Base-by-base conservation (phyloP, 2,113 vertebrate genomes). In the Protomyctophum bolini region DNA sequence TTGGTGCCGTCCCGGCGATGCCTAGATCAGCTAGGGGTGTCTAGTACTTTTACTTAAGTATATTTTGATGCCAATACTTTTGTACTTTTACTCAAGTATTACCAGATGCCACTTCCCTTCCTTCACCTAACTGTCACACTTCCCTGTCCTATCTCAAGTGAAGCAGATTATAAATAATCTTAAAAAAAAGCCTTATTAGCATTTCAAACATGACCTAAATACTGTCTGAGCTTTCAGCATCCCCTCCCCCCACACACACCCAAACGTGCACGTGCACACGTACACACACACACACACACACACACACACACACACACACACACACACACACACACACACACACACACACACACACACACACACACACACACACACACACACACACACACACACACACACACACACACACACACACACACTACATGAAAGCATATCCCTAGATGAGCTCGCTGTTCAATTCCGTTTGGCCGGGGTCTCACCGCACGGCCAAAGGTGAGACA, bases 201-300 rank as follows among this genome's bases (percentile, higher is more conserved):
- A 68, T 77, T 81, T 70, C 76, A 73, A 76, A 74, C 66, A 69
- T 80, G 82, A 83, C 81, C 87, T 68, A 83, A 70, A 85, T 87
- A 71, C 10, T 21, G 10, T 45, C 21, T 21, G 60, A 9, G 60
- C 68, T 73, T 70, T 65, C 46, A 7, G 46, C 63, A 64, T 68
- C 46, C 15, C 29, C 8, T 4, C 3, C 57, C 4, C 21, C 57
- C 57, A 9, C 15, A 1, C 1, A 10, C 29, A 29, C 21, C 21
- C 21, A 21, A 21, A 21, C 21, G 21, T 21, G 21, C 21, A 21
- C 21, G 21, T 6, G 6, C 54, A 11, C 54, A n/a, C 54, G 2
- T 4, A 56, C 54, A 1, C 54, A 11, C 54, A 2, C n/a, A 1
- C n/a, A 1, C 6, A 7, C 54, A 1, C 54, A 6, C n/a, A 1